Evolutionary conservation across 1,140 invertebrate genomes (phyloP), one percentile per base, ranked within the genome.

Genomic region (Bicyclus anynana): DNA sequence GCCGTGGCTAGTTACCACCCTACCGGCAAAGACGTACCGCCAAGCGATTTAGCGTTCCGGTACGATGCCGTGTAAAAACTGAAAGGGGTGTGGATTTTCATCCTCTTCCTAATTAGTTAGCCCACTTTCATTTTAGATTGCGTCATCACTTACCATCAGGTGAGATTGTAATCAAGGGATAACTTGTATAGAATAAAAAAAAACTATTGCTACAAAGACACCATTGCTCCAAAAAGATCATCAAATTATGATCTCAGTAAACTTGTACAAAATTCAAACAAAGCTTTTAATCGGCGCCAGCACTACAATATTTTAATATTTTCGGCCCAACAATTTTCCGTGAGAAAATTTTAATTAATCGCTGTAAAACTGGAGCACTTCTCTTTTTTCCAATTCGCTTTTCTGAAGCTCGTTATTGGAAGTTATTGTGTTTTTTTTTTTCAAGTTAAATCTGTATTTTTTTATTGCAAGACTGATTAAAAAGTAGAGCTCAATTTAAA

Each of bases 311-410:
- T n/a, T 21, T 51, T 35, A 38, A 38, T 38, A 51, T 51, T 51
- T 51, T 51, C 33, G 29, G 18, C 13, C 20, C 13, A 51, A 33
- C 29, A 51, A 51, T 14, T 38, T 51, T 38, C 33, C 20, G 29
- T 23, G 33, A 35, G 35, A 21, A 51, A 38, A 21, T 51, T 51
- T 51, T 51, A 51, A 51, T 51, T 38, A 51, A 51, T 33, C 49
- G 33, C 18, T 18, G 49, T 51, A 40, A 40, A 40, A 40, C 5
- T 14, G 37, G 20, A 38, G 49, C 20, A 13, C 13, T 40, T 18
- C 17, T 35, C 10, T 38, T 51, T 51, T 51, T 38, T 33, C 17
- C 10, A 2, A 16, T 50, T 35, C 48, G 14, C 16, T 16, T 51
- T 33, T 13, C 16, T 14, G 47, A 33, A 49, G 17, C 17, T 27